Base-by-base conservation (phyloP, 1,140 invertebrate genomes). In the Neodiprion lecontei region DNA sequence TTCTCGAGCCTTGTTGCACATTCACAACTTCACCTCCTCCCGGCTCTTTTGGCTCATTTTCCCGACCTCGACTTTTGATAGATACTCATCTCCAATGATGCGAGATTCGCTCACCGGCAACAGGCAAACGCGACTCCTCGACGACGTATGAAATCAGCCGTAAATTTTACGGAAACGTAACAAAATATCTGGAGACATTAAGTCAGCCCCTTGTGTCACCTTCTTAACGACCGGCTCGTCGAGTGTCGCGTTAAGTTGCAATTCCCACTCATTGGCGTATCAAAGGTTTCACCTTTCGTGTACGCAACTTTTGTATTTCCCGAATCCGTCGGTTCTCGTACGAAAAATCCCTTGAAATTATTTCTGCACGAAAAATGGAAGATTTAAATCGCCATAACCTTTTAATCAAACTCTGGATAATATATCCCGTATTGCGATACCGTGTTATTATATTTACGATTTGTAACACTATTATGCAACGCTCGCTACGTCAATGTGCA, bases 401-500 rank as follows among this genome's bases (percentile, higher is more conserved):
- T 2, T 40, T 40, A 40, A 1, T 40, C 28, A 40, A 40, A 40
- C 28, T 40, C 28, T 40, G 28, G 28, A 40, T 40, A 5, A 40
- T 40, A 40, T 40, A 40, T 40, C 28, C 28, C 28, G 28, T 40
- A 40, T 40, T 40, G 28, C 28, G 28, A 40, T 3, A 40, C 28
- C 28, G 1, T 40, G 28, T 40, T 40, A 40, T 40, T 40, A 0
- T 40, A 40, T 40, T 40, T 40, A 40, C 28, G 1, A 40, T 40
- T 40, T 40, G 28, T 40, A 40, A 40, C 28, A 40, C 2, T 40
- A 40, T 40, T 40, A 40, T 40, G 28, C 28, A 40, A 40, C 28
- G 28, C 28, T 40, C n/a, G 53, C 11, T 79, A 84, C 80, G 79
- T 81, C 77, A 65, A 49, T 82, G 80, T 72, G 74, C 70, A 77